Evolutionary conservation across 2,888 invertebrate species (phyloP).

Genomic region (Sphecodes monilicornis): DNA sequence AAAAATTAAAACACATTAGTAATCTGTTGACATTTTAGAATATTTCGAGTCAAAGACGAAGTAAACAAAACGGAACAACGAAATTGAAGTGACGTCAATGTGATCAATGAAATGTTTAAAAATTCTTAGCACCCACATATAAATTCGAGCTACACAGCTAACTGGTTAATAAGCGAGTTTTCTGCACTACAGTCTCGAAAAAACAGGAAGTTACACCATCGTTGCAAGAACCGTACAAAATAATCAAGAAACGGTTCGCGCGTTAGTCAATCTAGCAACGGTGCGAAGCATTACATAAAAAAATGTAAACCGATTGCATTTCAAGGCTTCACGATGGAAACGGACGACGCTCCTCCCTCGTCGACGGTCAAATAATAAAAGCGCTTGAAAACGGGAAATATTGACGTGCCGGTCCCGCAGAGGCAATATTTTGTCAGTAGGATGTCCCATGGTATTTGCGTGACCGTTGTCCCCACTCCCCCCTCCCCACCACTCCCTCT

Average conservation of each 20-base stretch:
- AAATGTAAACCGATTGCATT: background rate
- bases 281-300: slow-evolving; percentile 2
- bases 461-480: background rate
- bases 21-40: too few relatives aligned
- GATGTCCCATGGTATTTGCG: background rate
- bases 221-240: background rate
- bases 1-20: too few relatives aligned
- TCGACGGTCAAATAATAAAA: slow-evolving; percentile 3
- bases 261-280: slow-evolving; percentile 1
- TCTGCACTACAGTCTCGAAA: too few relatives aligned
- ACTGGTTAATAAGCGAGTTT: too few relatives aligned
- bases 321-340: background rate
- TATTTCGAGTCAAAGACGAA: too few relatives aligned
- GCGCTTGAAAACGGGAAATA: slow-evolving; percentile 1
- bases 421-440: slow-evolving; percentile 1
- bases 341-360: background rate
- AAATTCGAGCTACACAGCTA: too few relatives aligned
- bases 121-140: too few relatives aligned
- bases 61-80: too few relatives aligned
- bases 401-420: background rate
- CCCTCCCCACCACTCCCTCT: background rate
- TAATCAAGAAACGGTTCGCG: background rate
- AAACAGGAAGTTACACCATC: background rate
- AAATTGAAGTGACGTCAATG: too few relatives aligned
- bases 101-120: too few relatives aligned